Base-by-base conservation (phyloP, 2,797 vertebrate genomes). In the Loriculus beryllinus region DNA sequence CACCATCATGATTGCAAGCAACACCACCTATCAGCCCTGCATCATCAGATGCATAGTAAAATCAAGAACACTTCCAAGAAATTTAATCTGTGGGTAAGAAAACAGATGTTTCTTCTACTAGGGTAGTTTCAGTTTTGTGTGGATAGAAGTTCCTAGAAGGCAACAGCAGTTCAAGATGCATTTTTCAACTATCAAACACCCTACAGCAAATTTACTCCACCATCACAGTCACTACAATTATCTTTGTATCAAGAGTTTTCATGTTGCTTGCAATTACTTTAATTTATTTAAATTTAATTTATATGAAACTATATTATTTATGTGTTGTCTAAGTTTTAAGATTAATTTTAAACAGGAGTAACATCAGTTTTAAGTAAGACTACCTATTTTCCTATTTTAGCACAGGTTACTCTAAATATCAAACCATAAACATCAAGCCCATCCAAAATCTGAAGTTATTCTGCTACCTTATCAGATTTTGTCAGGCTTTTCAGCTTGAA, bases 401-500 rank as follows among this genome's bases (percentile, higher is more conserved):
- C 56, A 79, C 21, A 88, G 42, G 35, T 88, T 82, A 80, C 13
- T 51, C 31, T 77, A 86, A 85, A 87, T 81, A 86, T n/a, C n/a
- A n/a, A n/a, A n/a, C n/a, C n/a, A n/a, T n/a, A n/a, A n/a, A n/a
- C 26, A 83, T 77, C 56, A 93, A 91, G 67, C 6, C 21, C 20
- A 42, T 20, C 22, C 39, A 47, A 93, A 82, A 65, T 62, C 51
- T 67, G 43, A 88, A 67, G 29, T 40, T 92, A 49, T 79, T 93
- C 39, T 86, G 59, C 86, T 90, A 79, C 42, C 43, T 91, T 51
- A 21, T 48, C 85, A 77, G 85, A 88, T 76, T 94, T 95, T 56
- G 91, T 90, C 92, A 95, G 57, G 22, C 47, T 82, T 93, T 93
- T 92, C 75, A 93, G 65, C 63, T 91, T 96, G 88, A 96, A 90